Evolutionary conservation across 1,140 invertebrate species (phyloP).

Genomic region (Drosophila bocqueti): DNA sequence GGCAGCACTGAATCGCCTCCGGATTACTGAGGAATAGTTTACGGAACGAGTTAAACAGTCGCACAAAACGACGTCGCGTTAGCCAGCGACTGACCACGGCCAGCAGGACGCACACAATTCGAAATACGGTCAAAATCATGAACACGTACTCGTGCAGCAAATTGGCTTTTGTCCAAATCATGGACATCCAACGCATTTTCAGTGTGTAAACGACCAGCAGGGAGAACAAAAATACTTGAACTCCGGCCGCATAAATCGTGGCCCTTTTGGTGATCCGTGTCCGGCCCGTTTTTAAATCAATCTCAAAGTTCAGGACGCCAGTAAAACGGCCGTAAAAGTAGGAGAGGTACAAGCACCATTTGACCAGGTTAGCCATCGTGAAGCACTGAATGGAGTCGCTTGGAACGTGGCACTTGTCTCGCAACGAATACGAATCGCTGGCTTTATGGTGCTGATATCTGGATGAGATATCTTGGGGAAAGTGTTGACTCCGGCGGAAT

Average conservation of each 20-base stretch:
- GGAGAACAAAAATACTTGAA: constrained; percentile 20
- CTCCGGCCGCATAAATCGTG: constrained; percentile 35
- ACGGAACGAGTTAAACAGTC: constrained; percentile 11
- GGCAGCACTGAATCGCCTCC: constrained; percentile 20
- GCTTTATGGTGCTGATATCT: constrained; percentile 10
- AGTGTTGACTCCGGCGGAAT: not conserved
- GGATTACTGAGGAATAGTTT: constrained; percentile 24
- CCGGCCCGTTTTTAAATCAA: constrained; percentile 39
- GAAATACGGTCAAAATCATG: constrained; percentile 2
- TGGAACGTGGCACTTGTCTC: not conserved
- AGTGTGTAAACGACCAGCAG: not conserved
- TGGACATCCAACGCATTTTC: not conserved
- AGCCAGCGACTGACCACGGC: constrained; percentile 45
- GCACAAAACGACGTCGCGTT: constrained; percentile 20
- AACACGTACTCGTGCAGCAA: constrained; percentile 45
- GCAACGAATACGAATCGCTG: not conserved
- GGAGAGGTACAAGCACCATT: constrained; percentile 25
- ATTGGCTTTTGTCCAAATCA: constrained; percentile 12
- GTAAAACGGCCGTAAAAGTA: constrained; percentile 41
- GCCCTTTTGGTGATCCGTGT: constrained; percentile 17
- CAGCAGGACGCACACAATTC: constrained; percentile 19
- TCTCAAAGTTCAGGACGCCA: constrained; percentile 52
- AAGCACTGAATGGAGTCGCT: constrained; percentile 22
- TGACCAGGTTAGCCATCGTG: constrained; percentile 44
- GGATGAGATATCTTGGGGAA: not conserved